Conservation (phyloP, 1,140 invertebrate genomes). For the Saccostrea glomerata region DNA sequence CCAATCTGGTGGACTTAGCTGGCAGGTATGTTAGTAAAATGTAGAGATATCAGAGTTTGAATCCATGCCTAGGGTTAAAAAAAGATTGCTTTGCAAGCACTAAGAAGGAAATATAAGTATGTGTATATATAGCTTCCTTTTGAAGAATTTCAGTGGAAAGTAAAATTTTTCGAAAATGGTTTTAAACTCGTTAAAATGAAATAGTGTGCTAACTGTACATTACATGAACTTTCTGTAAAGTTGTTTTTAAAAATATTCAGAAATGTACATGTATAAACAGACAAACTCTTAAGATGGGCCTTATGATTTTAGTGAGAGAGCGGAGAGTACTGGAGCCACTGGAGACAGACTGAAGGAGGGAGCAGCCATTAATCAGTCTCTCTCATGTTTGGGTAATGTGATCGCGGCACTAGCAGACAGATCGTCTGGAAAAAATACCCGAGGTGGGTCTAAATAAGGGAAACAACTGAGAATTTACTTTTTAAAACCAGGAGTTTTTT, state of each 20-base stretch:
- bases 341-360: constrained; percentile 84
- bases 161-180: too few relatives aligned
- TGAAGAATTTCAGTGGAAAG: too few relatives aligned
- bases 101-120: too few relatives aligned
- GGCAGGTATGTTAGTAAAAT: constrained; percentile 80
- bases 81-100: neutral
- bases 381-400: constrained; percentile 83
- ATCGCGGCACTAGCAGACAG: constrained; percentile 82
- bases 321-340: constrained; percentile 82
- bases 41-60: neutral
- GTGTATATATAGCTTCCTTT: too few relatives aligned
- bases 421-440: constrained; percentile 73
- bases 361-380: constrained; percentile 84
- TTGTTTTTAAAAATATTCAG: too few relatives aligned
- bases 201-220: too few relatives aligned
- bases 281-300: too few relatives aligned
- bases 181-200: too few relatives aligned
- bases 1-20: constrained; percentile 84
- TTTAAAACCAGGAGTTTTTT: too few relatives aligned
- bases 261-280: too few relatives aligned
- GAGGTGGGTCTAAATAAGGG: constrained; percentile 63
- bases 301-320: constrained; percentile 81
- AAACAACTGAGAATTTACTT: too few relatives aligned
- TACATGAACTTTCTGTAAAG: too few relatives aligned
- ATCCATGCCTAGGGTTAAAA: neutral